phyloP scores from a whole-genome alignment of 2,888 invertebrate species.

The Nomada hirtipes region DNA sequence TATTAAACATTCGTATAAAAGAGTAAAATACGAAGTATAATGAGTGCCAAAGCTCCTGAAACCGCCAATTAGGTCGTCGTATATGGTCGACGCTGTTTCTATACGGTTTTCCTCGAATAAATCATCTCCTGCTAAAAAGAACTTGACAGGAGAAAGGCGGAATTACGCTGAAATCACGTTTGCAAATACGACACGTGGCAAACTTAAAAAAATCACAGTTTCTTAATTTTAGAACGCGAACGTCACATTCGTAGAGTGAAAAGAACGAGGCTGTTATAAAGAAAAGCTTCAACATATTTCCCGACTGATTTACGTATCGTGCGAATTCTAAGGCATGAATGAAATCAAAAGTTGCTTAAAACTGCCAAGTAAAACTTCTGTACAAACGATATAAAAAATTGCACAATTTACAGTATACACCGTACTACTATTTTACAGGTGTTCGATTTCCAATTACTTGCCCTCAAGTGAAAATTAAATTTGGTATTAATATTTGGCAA shows the following conservation, averaged over 20 bases:
- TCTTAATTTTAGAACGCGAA: slow-evolving; percentile 39
- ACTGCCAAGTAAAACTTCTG: too few species aligned
- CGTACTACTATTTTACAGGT: too few species aligned
- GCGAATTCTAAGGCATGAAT: not conserved
- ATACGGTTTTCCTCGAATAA: slow-evolving; percentile 5
- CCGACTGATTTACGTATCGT: slow-evolving; percentile 21
- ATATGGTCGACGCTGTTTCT: slow-evolving; percentile 23
- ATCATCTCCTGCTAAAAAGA: slow-evolving; percentile 6
- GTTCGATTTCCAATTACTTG: too few species aligned
- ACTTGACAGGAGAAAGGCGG: slow-evolving; percentile 1
- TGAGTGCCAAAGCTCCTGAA: slow-evolving; percentile 19
- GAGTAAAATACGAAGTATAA: not conserved
- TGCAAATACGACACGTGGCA: slow-evolving; percentile 25
- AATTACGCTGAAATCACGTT: slow-evolving; percentile 16
- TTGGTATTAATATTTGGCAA: too few species aligned
- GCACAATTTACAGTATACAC: too few species aligned
- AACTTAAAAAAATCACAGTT: slow-evolving; percentile 12
- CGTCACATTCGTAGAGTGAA: not conserved
- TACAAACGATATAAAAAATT: too few species aligned
- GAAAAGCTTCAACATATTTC: not conserved
- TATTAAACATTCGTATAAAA: too few species aligned
- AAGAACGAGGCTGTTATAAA: not conserved
- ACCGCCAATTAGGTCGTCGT: slow-evolving; percentile 39
- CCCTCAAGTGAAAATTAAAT: too few species aligned
- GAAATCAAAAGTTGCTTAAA: not conserved